These are phyloP conservation scores for Xiphophorus maculatus DNA, from an alignment of 2,113 vertebrate genomes.

Conservation along the genomic window DNA sequence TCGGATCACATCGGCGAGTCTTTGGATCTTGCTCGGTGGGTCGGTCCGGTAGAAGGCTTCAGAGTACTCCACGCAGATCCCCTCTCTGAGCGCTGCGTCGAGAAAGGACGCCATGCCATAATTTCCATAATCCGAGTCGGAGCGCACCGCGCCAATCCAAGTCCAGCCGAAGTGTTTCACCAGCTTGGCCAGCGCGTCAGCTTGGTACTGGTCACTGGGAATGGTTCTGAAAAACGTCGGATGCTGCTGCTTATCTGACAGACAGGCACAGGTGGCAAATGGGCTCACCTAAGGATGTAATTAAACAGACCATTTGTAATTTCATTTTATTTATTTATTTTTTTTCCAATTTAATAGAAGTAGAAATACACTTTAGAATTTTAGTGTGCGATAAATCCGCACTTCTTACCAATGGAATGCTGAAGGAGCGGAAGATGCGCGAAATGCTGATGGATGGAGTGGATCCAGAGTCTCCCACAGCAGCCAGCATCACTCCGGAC, in stretches of 20 bases:
- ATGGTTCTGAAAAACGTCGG: constrained; percentile 80
- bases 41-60: neutral
- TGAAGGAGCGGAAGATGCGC: neutral
- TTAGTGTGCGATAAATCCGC: too few relatives aligned
- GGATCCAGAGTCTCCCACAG: neutral
- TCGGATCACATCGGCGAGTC: constrained; percentile 48
- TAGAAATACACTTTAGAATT: neutral
- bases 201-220: constrained; percentile 79
- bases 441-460: constrained; percentile 1
- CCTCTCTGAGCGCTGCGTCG: neutral
- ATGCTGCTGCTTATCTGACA: constrained; percentile 44
- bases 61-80: neutral
- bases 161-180: constrained; percentile 14
- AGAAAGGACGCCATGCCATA: neutral
- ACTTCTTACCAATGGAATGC: constrained; percentile 41
- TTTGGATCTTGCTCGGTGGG: neutral
- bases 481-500: neutral
- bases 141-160: neutral
- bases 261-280: neutral
- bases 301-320: too few relatives aligned
- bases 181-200: constrained; percentile 71
- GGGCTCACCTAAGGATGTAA: neutral
- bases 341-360: too few relatives aligned
- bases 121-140: neutral
- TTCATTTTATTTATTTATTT: too few relatives aligned